These are phyloP conservation scores for Meloidogyne floridensis DNA, from an alignment of 1,140 invertebrate species.

Conservation along the genomic window DNA sequence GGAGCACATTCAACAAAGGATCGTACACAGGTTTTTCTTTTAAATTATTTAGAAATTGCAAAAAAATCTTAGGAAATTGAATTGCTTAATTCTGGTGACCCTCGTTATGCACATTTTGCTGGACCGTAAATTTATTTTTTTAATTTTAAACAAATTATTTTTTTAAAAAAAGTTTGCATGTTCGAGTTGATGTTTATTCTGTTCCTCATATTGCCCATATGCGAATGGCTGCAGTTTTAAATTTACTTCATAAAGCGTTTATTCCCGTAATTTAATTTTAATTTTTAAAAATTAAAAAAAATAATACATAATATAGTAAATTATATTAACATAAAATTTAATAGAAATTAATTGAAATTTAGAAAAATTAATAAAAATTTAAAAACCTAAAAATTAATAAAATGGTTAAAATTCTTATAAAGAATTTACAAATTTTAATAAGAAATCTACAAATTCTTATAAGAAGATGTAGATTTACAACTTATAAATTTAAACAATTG, in stretches of 20 bases:
- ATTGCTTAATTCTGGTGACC: slow-evolving; percentile 31
- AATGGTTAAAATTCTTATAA: too few relatives aligned
- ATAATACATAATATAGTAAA: too few relatives aligned
- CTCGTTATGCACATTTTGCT: slow-evolving; percentile 39
- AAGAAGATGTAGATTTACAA: too few relatives aligned
- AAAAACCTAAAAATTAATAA: too few relatives aligned
- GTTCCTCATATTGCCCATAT: slow-evolving; percentile 38
- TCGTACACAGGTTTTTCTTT: not conserved
- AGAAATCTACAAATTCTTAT: too few relatives aligned
- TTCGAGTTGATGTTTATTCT: slow-evolving; percentile 30
- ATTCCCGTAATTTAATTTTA: slow-evolving; percentile 27
- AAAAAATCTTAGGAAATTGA: slow-evolving; percentile 27
- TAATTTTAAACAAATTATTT: not conserved
- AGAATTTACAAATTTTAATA: too few relatives aligned
- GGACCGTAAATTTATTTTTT: slow-evolving; percentile 21
- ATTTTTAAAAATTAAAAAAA: not conserved
- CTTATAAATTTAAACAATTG: too few relatives aligned
- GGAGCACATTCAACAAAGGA: slow-evolving; percentile 23
- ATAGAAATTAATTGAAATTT: too few relatives aligned
- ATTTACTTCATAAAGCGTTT: slow-evolving; percentile 34
- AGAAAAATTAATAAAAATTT: too few relatives aligned
- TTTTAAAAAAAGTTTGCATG: slow-evolving; percentile 20
- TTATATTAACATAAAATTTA: too few relatives aligned
- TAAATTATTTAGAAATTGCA: not conserved
- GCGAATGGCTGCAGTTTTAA: slow-evolving; percentile 36